Base-by-base conservation (phyloP, 2,113 vertebrate species). In the Hymenochirus boettgeri region DNA sequence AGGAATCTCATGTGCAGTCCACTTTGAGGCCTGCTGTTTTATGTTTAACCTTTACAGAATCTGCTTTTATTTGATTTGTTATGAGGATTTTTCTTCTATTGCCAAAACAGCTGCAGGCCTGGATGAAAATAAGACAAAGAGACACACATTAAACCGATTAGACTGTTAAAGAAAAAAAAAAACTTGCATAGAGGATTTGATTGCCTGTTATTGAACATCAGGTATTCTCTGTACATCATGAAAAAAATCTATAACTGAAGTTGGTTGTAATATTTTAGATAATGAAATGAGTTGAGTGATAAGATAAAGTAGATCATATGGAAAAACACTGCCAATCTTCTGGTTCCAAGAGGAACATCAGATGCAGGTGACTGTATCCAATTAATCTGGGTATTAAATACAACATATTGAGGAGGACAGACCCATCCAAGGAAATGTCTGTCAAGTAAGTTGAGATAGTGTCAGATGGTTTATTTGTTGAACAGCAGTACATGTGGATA, bases 31-130 rank as follows among this genome's bases (percentile, higher is more conserved):
- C 85, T 89, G 88, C 89, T 91, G 89, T 89, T 91, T 89, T 86
- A 85, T 87, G 88, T 91, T 90, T 85, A n/a, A 85, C 88, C 86
- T 87, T 88, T 83, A 86, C 83, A 88, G 85, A 89, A 90, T 84
- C 79, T 77, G 81, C 78, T 90, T 89, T 89, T 87, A 91, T 90
- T 90, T 90, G 87, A 89, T 90, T 90, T 88, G 87, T 89, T 89
- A 90, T 82, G 82, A 86, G 81, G 77, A 88, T 86, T 89, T 89
- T 72, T 70, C 87, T 88, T 89, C 84, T 88, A 79, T 85, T 90
- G 90, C 89, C 90, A 90, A 91, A 91, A 89, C 88, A 91, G 88
- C 90, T 90, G 89, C 85, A 87, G 86, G 85, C 82, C 86, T 89
- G 85, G 85, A 90, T 88, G 80, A 77, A 83, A 88, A 89, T 82